Evolutionary conservation across 2,888 invertebrate species (phyloP).

Genomic region (Caenorhabditis japonica): DNA sequence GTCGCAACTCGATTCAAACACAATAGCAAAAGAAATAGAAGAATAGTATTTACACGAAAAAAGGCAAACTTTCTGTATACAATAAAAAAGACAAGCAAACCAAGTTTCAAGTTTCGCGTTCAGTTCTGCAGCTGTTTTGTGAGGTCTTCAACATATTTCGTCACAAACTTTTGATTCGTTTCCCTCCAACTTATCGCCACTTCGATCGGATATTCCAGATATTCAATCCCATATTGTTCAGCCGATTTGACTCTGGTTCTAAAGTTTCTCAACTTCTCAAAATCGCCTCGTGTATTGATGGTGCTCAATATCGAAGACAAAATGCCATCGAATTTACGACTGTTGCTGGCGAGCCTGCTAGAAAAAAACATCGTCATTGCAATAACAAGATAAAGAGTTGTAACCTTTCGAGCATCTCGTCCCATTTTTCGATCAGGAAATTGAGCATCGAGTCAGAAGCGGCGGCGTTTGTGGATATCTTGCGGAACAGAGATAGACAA

Average conservation of each 20-base stretch:
- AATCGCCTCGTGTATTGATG: constrained; percentile 34
- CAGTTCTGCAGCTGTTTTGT: constrained; percentile 3
- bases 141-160: constrained; percentile 59
- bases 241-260: constrained; percentile 58
- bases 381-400: too few species aligned
- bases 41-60: too few species aligned
- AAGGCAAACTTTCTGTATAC: too few species aligned
- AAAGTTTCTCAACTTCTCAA: constrained; percentile 60
- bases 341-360: constrained; percentile 33
- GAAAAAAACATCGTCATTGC: too few species aligned
- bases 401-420: constrained; percentile 66
- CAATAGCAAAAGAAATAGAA: too few species aligned
- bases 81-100: too few species aligned
- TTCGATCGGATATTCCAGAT: constrained; percentile 61
- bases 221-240: constrained; percentile 60
- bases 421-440: constrained; percentile 72
- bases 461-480: constrained; percentile 61
- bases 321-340: constrained; percentile 37
- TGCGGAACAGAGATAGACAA: constrained; percentile 61
- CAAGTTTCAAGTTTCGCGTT: background rate
- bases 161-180: constrained; percentile 61
- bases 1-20: too few species aligned
- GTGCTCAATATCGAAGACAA: constrained; percentile 17
- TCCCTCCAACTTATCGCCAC: constrained; percentile 67
- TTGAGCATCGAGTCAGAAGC: constrained; percentile 69